Base-by-base conservation (phyloP, 2,113 vertebrate species). In the Chunga burmeisteri region DNA sequence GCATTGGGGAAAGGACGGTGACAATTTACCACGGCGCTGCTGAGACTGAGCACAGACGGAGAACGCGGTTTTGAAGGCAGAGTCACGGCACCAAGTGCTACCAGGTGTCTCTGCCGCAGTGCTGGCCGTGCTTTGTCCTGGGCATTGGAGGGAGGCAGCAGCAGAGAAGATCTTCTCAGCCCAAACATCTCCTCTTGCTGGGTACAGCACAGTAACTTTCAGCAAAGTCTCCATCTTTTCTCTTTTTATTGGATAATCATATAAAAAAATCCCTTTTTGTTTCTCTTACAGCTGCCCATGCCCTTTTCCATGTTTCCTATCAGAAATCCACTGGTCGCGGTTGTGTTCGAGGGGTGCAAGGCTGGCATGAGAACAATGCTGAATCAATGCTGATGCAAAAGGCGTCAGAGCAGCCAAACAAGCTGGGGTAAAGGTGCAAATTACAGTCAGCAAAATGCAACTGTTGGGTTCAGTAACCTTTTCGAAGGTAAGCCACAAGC, bases 1-100 rank as follows among this genome's bases (percentile, higher is more conserved):
- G 20, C 44, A 19, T 1, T 4, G 1, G 32, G 46, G 61, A 32
- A 44, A 58, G 14, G 34, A 9, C 0, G 0, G 50, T 70, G 72
- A 42, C 53, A 52, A 17, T 55, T 50, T 42, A 3, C 10, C 0
- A 1, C 56, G 55, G 46, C 1, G 3, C 53, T 56, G 56, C 52
- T 80, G 75, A 50, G 52, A 4, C 40, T 34, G 79, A 72, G 86
- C 27, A 10, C 26, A 27, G 79, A 25, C 0, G 13, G 74, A 59
- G 70, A 27, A 58, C 0, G 5, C 7, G 70, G 49, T 12, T 87
- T 75, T n/a, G 82, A 15, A 9, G 27, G 49, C 87, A 87, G 61
- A 81, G 52, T 22, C 2, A 0, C 4, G 4, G 61, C 74, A 67
- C 47, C 32, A 3, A 22, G 61, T 5, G 47, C 81, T 49, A 6